phyloP scores from a whole-genome alignment of 1,140 invertebrate genomes.

The Melanaphis sacchari region DNA sequence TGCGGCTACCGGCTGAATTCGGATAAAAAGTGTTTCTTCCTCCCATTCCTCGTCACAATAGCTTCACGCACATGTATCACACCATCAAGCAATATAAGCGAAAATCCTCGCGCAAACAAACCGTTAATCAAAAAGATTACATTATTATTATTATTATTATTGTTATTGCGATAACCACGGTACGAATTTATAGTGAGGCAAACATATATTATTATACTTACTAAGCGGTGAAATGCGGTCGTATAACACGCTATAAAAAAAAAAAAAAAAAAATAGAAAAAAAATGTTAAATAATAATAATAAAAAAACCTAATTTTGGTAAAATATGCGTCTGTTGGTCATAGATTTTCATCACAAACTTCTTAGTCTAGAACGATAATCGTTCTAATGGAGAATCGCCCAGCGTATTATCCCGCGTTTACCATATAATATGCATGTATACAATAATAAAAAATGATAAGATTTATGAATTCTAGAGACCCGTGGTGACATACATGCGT shows the following conservation, averaged over 20 bases:
- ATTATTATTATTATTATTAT: conserved; percentile 37
- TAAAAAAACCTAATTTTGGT: not conserved
- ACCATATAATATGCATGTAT: not conserved
- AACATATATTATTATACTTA: conserved; percentile 29
- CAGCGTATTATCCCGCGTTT: not conserved
- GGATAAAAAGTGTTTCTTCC: conserved; percentile 36
- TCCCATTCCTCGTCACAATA: not conserved
- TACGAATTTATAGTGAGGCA: not conserved
- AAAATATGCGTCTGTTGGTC: not conserved
- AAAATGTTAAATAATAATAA: not conserved
- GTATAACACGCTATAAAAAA: not conserved
- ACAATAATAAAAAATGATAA: not conserved
- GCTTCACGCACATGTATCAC: not conserved
- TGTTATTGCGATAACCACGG: conserved; percentile 19
- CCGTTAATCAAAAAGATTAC: conserved; percentile 57
- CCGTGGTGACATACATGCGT: not conserved
- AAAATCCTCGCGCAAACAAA: conserved; percentile 55
- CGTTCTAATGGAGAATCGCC: conserved; percentile 29
- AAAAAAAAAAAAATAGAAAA: not conserved
- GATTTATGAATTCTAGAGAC: not conserved
- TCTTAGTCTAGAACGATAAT: conserved; percentile 20
- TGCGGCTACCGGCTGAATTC: conserved; percentile 43
- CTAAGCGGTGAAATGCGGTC: not conserved
- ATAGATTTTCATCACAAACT: conserved; percentile 48
- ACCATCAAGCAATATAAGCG: conserved; percentile 2